phyloP scores from a whole-genome alignment of 2,888 invertebrate species.

The Calliopum simillimum region DNA sequence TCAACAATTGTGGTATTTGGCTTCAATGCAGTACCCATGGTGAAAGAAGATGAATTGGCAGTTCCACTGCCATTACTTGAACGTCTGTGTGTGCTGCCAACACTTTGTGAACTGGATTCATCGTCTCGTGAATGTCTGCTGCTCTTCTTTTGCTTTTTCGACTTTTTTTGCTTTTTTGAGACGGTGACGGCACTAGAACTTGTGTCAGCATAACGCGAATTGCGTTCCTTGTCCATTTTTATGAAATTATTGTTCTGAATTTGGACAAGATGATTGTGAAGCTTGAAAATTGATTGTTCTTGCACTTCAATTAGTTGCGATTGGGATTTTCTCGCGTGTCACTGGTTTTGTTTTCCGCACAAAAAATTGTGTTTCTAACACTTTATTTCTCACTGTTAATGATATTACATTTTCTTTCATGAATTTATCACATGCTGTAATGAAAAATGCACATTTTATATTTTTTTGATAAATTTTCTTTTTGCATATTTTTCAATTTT shows the following conservation, averaged over 20 bases:
- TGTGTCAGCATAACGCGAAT: slow-evolving; percentile 21
- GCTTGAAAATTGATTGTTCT: neutral
- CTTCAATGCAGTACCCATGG: slow-evolving; percentile 19
- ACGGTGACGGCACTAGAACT: slow-evolving; percentile 23
- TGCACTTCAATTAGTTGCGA: neutral
- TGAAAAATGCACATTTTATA: slow-evolving; percentile 1
- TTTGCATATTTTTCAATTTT: slow-evolving; percentile 14
- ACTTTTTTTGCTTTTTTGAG: slow-evolving; percentile 45
- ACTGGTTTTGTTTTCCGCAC: neutral
- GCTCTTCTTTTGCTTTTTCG: slow-evolving; percentile 46
- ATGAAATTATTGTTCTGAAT: neutral
- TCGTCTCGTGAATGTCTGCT: slow-evolving; percentile 37
- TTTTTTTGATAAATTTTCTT: neutral
- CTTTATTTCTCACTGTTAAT: neutral
- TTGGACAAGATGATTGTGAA: neutral
- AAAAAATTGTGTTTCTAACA: neutral
- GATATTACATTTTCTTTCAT: neutral
- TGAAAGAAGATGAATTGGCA: slow-evolving; percentile 54
- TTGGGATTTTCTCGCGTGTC: slow-evolving; percentile 1
- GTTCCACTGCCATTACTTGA: slow-evolving; percentile 42
- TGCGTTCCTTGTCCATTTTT: slow-evolving; percentile 35
- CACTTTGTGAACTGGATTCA: slow-evolving; percentile 49
- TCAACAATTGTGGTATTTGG: slow-evolving; percentile 68
- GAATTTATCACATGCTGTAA: neutral
- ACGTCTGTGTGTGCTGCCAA: slow-evolving; percentile 26